Base-by-base conservation (phyloP, 2,113 vertebrate species). In the Aphelocoma coerulescens region DNA sequence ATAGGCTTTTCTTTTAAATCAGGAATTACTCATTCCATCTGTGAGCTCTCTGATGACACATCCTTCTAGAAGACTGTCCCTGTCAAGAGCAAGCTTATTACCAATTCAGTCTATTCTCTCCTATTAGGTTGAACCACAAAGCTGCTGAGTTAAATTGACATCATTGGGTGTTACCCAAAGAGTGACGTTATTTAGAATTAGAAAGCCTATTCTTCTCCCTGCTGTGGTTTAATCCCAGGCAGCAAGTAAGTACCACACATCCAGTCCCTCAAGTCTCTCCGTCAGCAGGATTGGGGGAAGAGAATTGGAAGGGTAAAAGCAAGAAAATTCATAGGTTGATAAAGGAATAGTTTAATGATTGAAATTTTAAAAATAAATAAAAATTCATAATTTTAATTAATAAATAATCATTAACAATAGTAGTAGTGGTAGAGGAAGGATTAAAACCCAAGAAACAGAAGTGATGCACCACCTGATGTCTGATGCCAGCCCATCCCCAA, bases 11-110 rank as follows among this genome's bases (percentile, higher is more conserved):
- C 33, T 83, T 57, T 61, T 4, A 59, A 81, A 63, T 63, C 24
- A 37, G 33, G 21, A 77, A 67, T 84, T 91, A 84, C n/a, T 95
- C 37, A 32, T 86, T 91, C 61, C 55, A 57, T 67, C 48, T 52
- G 51, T 46, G 61, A 87, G 19, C 23, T 74, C 23, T 77, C 33
- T 58, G 87, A 51, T 78, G 77, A 67, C 21, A 58, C 1, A 4
- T 39, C 22, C 54, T 69, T 88, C 78, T 79, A 72, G 66, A 95
- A 91, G 67, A 76, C 18, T 61, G 9, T 75, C n/a, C 35, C 11
- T 80, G 24, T 78, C 48, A 89, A 85, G 85, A 87, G 33, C 57
- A 93, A 89, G 27, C 51, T 72, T 58, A 84, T 81, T 84, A 89
- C 48, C 18, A 55, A 59, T 81, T 84, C 58, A 52, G 35, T 69